Percentiles rank a stretch among this genome's conserved stretches.
These are phyloP conservation scores for Cryptus armator DNA, from an alignment of 2,888 invertebrate genomes.

Conservation along the genomic window DNA sequence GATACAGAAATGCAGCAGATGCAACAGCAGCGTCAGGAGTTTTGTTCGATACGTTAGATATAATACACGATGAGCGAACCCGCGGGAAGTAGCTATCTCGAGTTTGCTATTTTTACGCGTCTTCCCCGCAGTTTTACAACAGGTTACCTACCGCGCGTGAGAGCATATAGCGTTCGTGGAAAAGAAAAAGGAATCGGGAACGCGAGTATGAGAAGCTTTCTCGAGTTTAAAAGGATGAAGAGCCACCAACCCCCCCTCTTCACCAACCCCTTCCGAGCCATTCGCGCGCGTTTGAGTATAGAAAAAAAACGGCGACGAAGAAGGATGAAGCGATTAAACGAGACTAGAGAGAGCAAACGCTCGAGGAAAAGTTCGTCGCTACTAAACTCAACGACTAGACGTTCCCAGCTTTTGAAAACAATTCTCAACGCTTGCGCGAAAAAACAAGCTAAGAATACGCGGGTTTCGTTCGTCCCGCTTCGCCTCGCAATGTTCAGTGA, in stretches of 20 bases:
- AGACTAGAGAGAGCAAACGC: slow-evolving; percentile 30
- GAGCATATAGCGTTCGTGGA: slow-evolving; percentile 72
- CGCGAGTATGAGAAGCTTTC: slow-evolving; percentile 18
- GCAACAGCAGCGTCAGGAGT: not conserved
- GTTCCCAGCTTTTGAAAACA: slow-evolving; percentile 77
- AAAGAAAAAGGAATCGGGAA: slow-evolving; percentile 66
- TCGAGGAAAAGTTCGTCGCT: slow-evolving; percentile 60
- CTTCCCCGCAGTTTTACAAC: slow-evolving; percentile 78
- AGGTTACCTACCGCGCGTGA: slow-evolving; percentile 75
- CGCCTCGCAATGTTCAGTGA: slow-evolving; percentile 52
- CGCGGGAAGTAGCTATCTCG: slow-evolving; percentile 58
- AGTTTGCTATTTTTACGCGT: slow-evolving; percentile 82
- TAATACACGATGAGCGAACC: slow-evolving; percentile 30
- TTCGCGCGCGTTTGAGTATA: not conserved
- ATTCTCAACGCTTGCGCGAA: slow-evolving; percentile 71
- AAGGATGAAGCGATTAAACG: slow-evolving; percentile 49
- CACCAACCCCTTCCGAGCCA: not conserved
- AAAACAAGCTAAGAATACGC: slow-evolving; percentile 79
- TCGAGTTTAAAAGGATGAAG: slow-evolving; percentile 43
- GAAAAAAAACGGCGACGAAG: slow-evolving; percentile 28
- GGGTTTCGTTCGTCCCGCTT: slow-evolving; percentile 26
- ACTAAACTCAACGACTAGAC: slow-evolving; percentile 69
- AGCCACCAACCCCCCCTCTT: not conserved
- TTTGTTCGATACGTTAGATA: slow-evolving; percentile 34
- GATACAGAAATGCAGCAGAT: slow-evolving; percentile 26